Percentiles rank a stretch among this genome's conserved stretches.
Conservation (phyloP, 30 jellyfish, hydroid and myxozoan genomes). For the Hydractinia echinata region DNA sequence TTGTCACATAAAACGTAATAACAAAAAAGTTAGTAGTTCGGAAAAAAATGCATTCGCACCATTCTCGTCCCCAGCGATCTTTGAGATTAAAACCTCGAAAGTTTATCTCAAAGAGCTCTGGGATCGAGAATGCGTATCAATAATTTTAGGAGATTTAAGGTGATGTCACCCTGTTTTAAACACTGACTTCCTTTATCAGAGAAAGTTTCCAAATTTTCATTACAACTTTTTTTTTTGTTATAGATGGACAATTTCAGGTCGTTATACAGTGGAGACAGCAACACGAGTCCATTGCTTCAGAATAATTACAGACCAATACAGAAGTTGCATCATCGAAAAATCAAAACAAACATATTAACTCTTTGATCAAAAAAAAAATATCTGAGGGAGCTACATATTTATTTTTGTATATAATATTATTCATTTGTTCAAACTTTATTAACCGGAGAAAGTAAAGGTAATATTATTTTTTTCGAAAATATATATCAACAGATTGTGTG, state of each 20-base stretch:
- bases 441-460: neutral
- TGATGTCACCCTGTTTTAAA: too few relatives aligned
- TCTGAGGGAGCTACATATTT: neutral
- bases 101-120: too few relatives aligned
- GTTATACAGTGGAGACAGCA: neutral
- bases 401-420: neutral
- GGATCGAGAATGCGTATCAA: too few relatives aligned
- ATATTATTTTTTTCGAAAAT: too few relatives aligned
- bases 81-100: too few relatives aligned
- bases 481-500: too few relatives aligned
- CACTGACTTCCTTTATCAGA: too few relatives aligned
- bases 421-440: neutral
- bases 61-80: too few relatives aligned
- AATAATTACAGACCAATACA: slow-evolving; percentile 5
- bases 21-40: too few relatives aligned
- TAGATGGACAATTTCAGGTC: neutral
- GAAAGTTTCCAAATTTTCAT: neutral
- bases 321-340: slow-evolving; percentile 1
- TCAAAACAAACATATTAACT: neutral
- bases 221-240: neutral
- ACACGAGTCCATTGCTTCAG: neutral
- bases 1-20: too few relatives aligned
- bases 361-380: neutral
- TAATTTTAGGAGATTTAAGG: too few relatives aligned
- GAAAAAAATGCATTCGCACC: too few relatives aligned